Base-by-base conservation (phyloP, 2,888 invertebrate species). In the Phyllotreta cruciferae region DNA sequence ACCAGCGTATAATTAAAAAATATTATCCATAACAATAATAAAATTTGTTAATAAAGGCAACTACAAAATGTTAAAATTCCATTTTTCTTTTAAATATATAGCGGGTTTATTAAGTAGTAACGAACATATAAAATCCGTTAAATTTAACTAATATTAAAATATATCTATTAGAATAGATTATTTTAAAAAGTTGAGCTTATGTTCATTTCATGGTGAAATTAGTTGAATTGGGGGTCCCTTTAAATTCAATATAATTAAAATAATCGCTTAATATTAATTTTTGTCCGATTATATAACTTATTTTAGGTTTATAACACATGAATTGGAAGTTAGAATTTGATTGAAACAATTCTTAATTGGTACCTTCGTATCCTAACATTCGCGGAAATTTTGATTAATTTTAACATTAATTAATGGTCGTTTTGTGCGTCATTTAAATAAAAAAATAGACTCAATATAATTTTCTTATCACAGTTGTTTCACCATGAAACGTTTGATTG, bases 401-500 rank as follows among this genome's bases (percentile, higher is more conserved):
- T 24, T 24, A 24, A 24, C 24, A 24, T 24, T 24, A 24, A 24
- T 24, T 24, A 24, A 24, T 24, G 24, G 24, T 24, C 24, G 4
- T 24, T 24, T 24, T 24, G 24, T 24, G 24, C 24, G 24, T 24
- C 24, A 24, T 41, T 41, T 41, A 41, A 41, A 41, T 41, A 41
- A n/a, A 11, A 47, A 47, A 47, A 11, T 11, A 47, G 6, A 8
- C 11, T 24, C 36, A 24, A 50, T n/a, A 34, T 9, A 34, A 10
- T 24, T 34, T 34, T 50, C 35, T 53, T 58, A 50, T 58, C 58
- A 58, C 58, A 58, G 58, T 53, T 50, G 42, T 55, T 62, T 62
- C 67, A 67, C 65, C 65, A 63, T 63, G 61, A 57, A 67, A 63
- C 63, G 45, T 60, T 47, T 50, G 52, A 68, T 71, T 72, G 70